phyloP scores from a whole-genome alignment of 2,113 vertebrate species.

The Pseudonaja textilis region DNA sequence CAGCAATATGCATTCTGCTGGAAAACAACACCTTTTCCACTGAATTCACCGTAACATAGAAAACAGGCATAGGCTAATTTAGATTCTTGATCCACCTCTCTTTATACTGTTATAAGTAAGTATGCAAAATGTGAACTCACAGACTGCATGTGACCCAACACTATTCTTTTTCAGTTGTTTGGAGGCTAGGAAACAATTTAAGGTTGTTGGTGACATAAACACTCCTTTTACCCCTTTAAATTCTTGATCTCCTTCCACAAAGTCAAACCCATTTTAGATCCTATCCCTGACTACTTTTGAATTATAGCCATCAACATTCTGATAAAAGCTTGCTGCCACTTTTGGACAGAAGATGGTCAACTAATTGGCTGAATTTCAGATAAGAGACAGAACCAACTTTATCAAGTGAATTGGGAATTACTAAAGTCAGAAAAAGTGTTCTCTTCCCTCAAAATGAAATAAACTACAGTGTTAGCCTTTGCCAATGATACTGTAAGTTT shows the following conservation, averaged over 20 bases:
- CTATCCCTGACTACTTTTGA: background rate
- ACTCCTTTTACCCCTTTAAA: background rate
- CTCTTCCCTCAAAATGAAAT: background rate
- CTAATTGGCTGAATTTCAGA: background rate
- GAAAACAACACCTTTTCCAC: background rate
- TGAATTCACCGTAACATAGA: background rate
- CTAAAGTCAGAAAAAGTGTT: background rate
- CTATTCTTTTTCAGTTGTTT: background rate
- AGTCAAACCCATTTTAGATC: background rate
- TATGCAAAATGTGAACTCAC: background rate
- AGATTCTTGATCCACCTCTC: background rate
- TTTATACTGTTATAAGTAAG: background rate
- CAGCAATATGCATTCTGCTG: background rate
- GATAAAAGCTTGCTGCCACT: background rate
- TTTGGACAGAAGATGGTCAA: background rate
- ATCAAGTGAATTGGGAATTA: background rate
- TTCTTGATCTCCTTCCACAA: background rate
- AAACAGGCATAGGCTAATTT: background rate
- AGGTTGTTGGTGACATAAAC: background rate
- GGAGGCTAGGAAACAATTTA: background rate
- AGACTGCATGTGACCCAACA: background rate
- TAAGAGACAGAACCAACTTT: background rate
- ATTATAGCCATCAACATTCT: background rate
- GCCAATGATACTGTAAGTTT: background rate
- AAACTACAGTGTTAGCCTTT: background rate